These are phyloP conservation scores for Etheostoma nigrum DNA, from an alignment of 2,797 vertebrate genomes.

Conservation along the genomic window DNA sequence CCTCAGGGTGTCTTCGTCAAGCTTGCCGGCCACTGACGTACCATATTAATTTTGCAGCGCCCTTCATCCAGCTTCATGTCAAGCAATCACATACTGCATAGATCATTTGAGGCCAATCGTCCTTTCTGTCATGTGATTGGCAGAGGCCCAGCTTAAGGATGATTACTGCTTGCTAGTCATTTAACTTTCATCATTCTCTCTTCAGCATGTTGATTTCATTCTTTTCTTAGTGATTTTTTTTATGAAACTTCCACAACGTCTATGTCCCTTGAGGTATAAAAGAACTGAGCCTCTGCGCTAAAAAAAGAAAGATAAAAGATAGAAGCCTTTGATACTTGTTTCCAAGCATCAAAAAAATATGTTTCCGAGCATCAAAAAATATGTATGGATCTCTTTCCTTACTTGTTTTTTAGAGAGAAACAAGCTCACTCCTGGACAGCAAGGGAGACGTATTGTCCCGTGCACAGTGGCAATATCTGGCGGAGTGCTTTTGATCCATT, in stretches of 20 bases:
- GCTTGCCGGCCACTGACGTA: constrained; percentile 46
- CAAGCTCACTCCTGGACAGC: constrained; percentile 67
- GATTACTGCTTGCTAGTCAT: constrained; percentile 4
- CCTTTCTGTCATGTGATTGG: constrained; percentile 26
- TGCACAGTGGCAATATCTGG: constrained; percentile 75
- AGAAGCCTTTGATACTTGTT: constrained; percentile 43
- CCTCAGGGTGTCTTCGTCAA: constrained; percentile 39
- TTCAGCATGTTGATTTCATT: neutral
- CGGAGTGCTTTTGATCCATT: constrained; percentile 77
- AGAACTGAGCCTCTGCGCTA: constrained; percentile 20
- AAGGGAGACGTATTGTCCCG: constrained; percentile 75
- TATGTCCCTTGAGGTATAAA: constrained; percentile 18
- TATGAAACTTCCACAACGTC: constrained; percentile 21
- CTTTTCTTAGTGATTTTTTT: constrained; percentile 8
- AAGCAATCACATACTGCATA: constrained; percentile 11
- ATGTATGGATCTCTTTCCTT: constrained; percentile 7
- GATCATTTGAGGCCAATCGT: constrained; percentile 25
- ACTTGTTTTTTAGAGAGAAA: constrained; percentile 47
- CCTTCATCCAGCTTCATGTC: constrained; percentile 47
- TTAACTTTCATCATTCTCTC: constrained; percentile 19
- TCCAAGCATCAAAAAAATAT: constrained; percentile 18
- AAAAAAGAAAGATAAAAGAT: constrained; percentile 39
- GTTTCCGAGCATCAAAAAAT: constrained; percentile 27
- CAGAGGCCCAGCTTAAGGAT: constrained; percentile 39
- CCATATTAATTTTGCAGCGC: constrained; percentile 62